These are phyloP conservation scores for Aleiodes alternator DNA, from an alignment of 2,888 invertebrate genomes.

Conservation along the genomic window DNA sequence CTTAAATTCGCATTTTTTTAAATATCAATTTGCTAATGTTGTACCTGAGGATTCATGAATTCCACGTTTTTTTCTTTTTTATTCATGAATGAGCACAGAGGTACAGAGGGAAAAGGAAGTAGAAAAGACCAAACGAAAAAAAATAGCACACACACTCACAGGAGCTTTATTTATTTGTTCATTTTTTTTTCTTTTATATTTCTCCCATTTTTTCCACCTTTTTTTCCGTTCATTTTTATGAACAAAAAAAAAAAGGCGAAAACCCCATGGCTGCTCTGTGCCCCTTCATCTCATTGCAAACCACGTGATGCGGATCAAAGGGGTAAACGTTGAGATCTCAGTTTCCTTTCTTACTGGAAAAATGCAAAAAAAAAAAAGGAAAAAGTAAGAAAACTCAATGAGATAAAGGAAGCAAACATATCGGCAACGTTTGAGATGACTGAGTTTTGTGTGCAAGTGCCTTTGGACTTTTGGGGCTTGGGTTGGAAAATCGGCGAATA, in stretches of 20 bases:
- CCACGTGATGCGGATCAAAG: constrained; percentile 38
- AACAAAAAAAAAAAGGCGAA: background rate
- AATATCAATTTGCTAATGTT: too few relatives aligned
- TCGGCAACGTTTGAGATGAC: constrained; percentile 13
- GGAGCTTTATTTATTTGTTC: constrained; percentile 16
- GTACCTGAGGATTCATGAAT: background rate
- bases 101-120: constrained; percentile 38
- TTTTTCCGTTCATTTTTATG: background rate
- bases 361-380: background rate
- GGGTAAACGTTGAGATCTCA: constrained; percentile 34
- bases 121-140: constrained; percentile 17
- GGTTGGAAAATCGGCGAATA: background rate
- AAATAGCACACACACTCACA: background rate
- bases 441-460: constrained; percentile 6
- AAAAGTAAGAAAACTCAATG: constrained; percentile 46
- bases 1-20: too few relatives aligned
- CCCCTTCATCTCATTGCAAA: constrained; percentile 40
- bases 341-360: constrained; percentile 32
- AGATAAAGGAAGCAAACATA: constrained; percentile 37
- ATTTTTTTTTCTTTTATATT: constrained; percentile 17
- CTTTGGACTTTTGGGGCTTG: constrained; percentile 1
- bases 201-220: constrained; percentile 16
- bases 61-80: background rate
- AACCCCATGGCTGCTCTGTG: constrained; percentile 31
- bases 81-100: constrained; percentile 15